These are phyloP conservation scores for Oedothorax gibbosus DNA, from an alignment of 1,140 invertebrate genomes.

Conservation along the genomic window DNA sequence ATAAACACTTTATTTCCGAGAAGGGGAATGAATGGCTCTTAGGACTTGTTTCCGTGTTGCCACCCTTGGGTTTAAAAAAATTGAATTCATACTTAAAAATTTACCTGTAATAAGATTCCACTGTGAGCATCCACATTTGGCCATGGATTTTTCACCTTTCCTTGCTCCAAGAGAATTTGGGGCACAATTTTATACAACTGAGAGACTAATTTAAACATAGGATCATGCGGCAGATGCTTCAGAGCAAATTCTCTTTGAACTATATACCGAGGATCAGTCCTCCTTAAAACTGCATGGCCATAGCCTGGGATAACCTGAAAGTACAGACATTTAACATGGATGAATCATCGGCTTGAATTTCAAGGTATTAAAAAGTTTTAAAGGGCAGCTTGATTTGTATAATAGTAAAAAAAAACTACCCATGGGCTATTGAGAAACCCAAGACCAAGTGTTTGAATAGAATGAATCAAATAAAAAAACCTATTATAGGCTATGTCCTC, in stretches of 20 bases:
- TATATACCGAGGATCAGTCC: conserved; percentile 95
- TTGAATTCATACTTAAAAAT: not conserved
- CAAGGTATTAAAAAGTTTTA: no score
- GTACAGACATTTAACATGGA: not conserved
- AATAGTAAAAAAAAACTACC: no score
- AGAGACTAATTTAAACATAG: conserved; percentile 90
- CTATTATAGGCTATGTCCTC: no score
- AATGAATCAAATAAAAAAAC: no score
- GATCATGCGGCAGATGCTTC: conserved; percentile 93
- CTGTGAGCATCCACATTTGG: conserved; percentile 99
- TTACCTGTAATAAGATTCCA: conserved; percentile 86
- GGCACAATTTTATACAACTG: conserved; percentile 96
- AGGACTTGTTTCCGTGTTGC: no score
- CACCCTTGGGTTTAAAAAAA: no score
- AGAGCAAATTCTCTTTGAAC: conserved; percentile 95
- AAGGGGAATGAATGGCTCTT: no score
- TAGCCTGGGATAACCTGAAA: conserved; percentile 91
- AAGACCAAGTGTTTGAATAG: no score
- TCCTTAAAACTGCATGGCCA: conserved; percentile 95
- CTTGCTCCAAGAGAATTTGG: conserved; percentile 90
- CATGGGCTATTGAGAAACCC: no score
- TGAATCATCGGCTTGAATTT: no score
- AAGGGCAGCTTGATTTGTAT: no score
- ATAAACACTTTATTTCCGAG: no score
- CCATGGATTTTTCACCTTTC: conserved; percentile 99